These are phyloP conservation scores for Desmodus rotundus DNA, from an alignment of 2,113 vertebrate species.

Conservation along the genomic window DNA sequence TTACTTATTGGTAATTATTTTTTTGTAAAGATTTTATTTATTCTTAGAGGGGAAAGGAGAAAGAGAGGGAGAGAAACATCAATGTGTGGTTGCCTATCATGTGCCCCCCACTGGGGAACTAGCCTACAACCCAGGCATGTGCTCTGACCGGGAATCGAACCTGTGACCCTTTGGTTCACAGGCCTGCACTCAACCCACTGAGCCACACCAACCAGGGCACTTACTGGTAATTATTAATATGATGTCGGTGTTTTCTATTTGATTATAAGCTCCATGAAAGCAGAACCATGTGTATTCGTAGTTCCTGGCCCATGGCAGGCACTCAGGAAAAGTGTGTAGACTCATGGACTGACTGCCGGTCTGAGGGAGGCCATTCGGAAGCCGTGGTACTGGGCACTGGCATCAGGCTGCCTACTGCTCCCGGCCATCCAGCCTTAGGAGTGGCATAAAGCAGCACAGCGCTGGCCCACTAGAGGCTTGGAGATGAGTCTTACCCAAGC, in stretches of 20 bases:
- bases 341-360: background rate
- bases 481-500: constrained; percentile 23
- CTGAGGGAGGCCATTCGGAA: background rate
- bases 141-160: no score
- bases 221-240: background rate
- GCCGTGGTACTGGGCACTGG: background rate
- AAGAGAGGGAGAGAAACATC: no score
- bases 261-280: background rate
- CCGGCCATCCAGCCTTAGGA: background rate
- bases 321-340: background rate
- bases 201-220: no score
- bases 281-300: background rate
- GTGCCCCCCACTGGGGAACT: no score
- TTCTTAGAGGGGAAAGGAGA: no score
- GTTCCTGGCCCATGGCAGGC: background rate
- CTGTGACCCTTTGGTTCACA: no score
- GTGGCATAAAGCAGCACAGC: constrained; percentile 37
- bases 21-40: no score
- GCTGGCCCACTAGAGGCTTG: background rate
- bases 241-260: background rate
- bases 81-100: no score
- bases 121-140: no score
- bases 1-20: background rate
- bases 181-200: no score
- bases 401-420: background rate